These are phyloP conservation scores for Eurypyga helias DNA, from an alignment of 2,113 vertebrate species.

Conservation along the genomic window DNA sequence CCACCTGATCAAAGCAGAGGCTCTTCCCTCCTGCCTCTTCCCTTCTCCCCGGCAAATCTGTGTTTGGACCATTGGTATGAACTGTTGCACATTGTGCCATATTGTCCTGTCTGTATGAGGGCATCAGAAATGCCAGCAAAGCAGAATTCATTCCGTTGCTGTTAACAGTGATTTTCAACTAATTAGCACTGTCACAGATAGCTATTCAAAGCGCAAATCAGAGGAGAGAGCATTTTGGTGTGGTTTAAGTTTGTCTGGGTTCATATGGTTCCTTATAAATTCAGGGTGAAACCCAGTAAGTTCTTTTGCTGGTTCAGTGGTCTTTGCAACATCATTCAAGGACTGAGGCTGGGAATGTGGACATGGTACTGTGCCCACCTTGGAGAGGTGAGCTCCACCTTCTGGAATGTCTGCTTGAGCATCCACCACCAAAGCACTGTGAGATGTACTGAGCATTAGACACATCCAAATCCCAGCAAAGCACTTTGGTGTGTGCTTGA, in stretches of 20 bases:
- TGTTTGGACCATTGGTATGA: not conserved
- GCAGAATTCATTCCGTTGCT: not conserved
- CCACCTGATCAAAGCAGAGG: not conserved
- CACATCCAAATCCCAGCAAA: not conserved
- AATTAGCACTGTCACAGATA: not conserved
- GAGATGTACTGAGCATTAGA: not conserved
- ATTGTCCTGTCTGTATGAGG: not conserved
- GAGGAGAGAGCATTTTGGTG: not conserved
- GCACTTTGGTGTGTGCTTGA: not conserved
- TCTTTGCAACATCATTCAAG: not conserved
- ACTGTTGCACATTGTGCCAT: not conserved
- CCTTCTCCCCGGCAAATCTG: not conserved
- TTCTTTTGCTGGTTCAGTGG: not conserved
- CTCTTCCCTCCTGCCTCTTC: not conserved
- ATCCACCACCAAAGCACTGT: not conserved
- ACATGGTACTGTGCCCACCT: fast-evolving
- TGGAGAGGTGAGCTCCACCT: not conserved
- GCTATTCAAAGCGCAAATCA: not conserved
- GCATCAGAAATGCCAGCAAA: fast-evolving
- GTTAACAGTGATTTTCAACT: not conserved
- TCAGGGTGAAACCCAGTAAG: not conserved
- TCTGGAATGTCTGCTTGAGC: not conserved
- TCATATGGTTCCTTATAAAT: not conserved
- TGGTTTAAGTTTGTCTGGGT: not conserved
- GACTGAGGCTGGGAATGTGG: not conserved